Evolutionary conservation across 2,888 invertebrate genomes (phyloP).

Genomic region (Cryptosula pallasiana): DNA sequence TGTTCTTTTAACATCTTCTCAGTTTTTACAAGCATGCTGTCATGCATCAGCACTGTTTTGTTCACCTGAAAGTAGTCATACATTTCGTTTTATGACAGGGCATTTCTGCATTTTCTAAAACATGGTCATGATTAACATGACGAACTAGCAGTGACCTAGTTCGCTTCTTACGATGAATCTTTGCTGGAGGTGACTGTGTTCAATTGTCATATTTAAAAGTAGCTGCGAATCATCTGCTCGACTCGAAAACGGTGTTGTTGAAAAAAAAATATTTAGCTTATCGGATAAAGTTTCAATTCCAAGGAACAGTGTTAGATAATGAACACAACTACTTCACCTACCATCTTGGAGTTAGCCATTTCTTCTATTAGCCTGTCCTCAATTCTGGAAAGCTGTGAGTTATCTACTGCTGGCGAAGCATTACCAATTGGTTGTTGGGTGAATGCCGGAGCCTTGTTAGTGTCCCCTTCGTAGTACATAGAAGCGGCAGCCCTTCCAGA

Average conservation of each 20-base stretch:
- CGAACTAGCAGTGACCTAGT: too few relatives aligned
- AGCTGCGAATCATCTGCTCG: too few relatives aligned
- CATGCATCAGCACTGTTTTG: constrained; percentile 37
- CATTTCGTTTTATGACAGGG: too few relatives aligned
- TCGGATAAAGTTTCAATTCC: too few relatives aligned
- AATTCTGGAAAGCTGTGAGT: neutral
- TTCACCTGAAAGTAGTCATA: constrained; percentile 31
- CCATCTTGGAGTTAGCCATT: constrained; percentile 24
- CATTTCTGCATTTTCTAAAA: too few relatives aligned
- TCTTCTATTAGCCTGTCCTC: constrained; percentile 14
- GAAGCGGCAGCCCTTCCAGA: neutral
- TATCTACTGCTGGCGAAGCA: neutral
- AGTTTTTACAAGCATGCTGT: constrained; percentile 30
- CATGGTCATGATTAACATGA: too few relatives aligned
- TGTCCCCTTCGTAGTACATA: constrained; percentile 19
- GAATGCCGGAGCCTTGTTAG: constrained; percentile 8
- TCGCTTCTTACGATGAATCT: too few relatives aligned
- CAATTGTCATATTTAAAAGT: too few relatives aligned
- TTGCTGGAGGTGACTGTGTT: too few relatives aligned
- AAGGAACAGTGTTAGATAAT: neutral
- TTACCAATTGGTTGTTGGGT: constrained; percentile 12
- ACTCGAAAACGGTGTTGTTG: too few relatives aligned
- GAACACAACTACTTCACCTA: neutral
- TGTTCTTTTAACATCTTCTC: constrained; percentile 35
- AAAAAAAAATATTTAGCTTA: too few relatives aligned